phyloP scores from a whole-genome alignment of 2,113 vertebrate genomes.

The Sinocyclocheilus rhinocerous region DNA sequence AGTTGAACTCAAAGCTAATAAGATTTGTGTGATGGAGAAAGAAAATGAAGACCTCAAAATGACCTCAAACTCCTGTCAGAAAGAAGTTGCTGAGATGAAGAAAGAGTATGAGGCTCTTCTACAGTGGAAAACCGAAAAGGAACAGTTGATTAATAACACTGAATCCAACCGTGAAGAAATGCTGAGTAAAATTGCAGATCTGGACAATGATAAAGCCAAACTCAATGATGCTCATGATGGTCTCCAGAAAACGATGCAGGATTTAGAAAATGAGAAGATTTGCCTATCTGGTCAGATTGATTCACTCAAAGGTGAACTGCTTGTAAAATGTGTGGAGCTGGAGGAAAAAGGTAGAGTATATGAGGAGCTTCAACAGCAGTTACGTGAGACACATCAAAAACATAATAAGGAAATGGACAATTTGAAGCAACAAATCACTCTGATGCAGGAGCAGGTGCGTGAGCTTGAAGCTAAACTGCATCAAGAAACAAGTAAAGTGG shows the following conservation, averaged over 20 bases:
- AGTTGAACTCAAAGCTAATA: constrained; percentile 75
- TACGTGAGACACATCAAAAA: constrained; percentile 75
- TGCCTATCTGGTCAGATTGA: constrained; percentile 74
- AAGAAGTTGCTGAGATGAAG: constrained; percentile 76
- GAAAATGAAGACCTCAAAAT: constrained; percentile 75
- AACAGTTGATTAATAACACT: constrained; percentile 72
- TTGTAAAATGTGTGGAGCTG: constrained; percentile 76
- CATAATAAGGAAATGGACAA: constrained; percentile 84
- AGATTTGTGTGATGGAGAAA: constrained; percentile 70
- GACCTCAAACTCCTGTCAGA: constrained; percentile 71
- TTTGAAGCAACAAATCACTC: constrained; percentile 71
- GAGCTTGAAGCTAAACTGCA: constrained; percentile 75
- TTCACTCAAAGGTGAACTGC: constrained; percentile 76
- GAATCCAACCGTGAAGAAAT: constrained; percentile 78
- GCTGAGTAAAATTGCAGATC: constrained; percentile 69
- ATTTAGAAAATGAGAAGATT: constrained; percentile 74
- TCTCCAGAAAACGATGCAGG: constrained; percentile 60
- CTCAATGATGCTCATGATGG: constrained; percentile 65
- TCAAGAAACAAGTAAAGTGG: constrained; percentile 69
- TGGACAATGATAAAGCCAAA: constrained; percentile 75
- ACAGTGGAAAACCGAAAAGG: constrained; percentile 82
- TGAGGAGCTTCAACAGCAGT: constrained; percentile 72
- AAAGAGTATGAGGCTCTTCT: constrained; percentile 74
- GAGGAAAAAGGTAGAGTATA: constrained; percentile 76
- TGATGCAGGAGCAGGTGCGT: constrained; percentile 72